Percentiles rank a stretch among this genome's conserved stretches.
Evolutionary conservation across 2,113 vertebrate species (phyloP).

Genomic region (Stegostoma tigrinum): DNA sequence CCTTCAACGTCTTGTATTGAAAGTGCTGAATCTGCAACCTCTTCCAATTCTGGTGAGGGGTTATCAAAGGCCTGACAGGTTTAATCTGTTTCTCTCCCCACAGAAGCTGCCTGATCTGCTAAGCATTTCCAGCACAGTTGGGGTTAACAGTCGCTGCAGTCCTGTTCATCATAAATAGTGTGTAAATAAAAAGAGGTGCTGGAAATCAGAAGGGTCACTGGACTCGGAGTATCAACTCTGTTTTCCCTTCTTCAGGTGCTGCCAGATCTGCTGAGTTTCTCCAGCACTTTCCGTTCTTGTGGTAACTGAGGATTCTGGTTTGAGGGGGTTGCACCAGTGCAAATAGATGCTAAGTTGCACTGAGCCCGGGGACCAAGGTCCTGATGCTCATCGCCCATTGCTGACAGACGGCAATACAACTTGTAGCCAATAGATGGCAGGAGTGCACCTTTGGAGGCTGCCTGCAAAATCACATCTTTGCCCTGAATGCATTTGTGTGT

Average conservation of each 20-base stretch:
- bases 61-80: neutral
- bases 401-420: neutral
- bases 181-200: too few relatives aligned
- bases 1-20: neutral
- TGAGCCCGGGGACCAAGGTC: too few relatives aligned
- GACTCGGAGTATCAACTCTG: too few relatives aligned
- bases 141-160: neutral
- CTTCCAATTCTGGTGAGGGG: neutral
- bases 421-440: neutral
- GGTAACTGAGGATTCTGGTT: neutral
- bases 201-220: too few relatives aligned
- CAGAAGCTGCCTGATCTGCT: too few relatives aligned
- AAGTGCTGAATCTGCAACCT: neutral
- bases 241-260: too few relatives aligned
- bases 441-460: neutral
- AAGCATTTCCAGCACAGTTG: neutral
- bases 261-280: too few relatives aligned
- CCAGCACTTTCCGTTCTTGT: too few relatives aligned
- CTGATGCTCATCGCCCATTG: neutral
- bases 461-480: neutral
- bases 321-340: neutral
- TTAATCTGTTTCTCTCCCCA: too few relatives aligned
- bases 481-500: too few relatives aligned
- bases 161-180: neutral
- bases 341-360: neutral